Evolutionary conservation across 2,113 vertebrate species (phyloP).

Genomic region (Poeciliopsis retropinna): DNA sequence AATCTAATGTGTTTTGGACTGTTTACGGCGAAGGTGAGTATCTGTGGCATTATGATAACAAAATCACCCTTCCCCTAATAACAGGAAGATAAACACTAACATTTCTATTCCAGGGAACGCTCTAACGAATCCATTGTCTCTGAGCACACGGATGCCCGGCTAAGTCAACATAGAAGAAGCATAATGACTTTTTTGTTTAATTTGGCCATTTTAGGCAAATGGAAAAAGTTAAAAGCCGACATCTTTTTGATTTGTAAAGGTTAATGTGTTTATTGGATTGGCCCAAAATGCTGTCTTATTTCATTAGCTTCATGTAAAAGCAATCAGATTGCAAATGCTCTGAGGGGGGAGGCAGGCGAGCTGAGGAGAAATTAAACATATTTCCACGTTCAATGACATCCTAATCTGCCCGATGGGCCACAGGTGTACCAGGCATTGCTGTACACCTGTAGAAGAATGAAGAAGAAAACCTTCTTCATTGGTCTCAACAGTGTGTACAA

Average conservation of each 20-base stretch:
- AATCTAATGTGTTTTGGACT: constrained; percentile 1
- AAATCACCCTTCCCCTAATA: background rate
- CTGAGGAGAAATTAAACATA: constrained; percentile 38
- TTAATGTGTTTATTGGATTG: constrained; percentile 69
- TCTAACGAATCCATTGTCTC: constrained; percentile 23
- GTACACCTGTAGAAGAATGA: no score
- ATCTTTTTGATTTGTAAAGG: constrained; percentile 67
- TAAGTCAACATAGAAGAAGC: constrained; percentile 6
- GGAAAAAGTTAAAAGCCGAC: constrained; percentile 34
- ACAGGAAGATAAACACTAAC: constrained; percentile 17
- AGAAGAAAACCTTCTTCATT: constrained; percentile 10
- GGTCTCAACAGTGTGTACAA: constrained; percentile 17
- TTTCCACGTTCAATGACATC: constrained; percentile 49
- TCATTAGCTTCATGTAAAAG: constrained; percentile 57
- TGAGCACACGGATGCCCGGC: constrained; percentile 18
- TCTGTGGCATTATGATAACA: constrained; percentile 22
- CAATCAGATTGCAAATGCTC: constrained; percentile 49
- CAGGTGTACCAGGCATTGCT: constrained; percentile 36
- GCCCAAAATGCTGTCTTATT: constrained; percentile 55
- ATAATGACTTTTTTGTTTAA: constrained; percentile 47
- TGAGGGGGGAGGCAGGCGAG: constrained; percentile 27
- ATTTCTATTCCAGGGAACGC: constrained; percentile 9
- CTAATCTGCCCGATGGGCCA: constrained; percentile 36
- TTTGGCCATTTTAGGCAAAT: constrained; percentile 38
- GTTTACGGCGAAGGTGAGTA: background rate